phyloP scores from a whole-genome alignment of 1,140 invertebrate species.

The Magallana ariakensis region DNA sequence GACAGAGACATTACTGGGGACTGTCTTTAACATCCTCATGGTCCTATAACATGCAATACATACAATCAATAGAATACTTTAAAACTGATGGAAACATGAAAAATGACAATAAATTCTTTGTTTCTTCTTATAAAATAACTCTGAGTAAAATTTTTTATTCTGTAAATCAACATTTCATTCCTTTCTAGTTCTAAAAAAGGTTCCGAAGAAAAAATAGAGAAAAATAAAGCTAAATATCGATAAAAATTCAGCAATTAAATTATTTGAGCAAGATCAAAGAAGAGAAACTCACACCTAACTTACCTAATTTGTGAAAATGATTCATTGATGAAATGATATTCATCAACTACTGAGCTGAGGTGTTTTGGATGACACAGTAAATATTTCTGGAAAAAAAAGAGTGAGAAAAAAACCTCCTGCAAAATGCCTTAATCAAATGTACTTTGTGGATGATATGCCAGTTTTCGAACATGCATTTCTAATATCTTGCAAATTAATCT shows the following conservation, averaged over 20 bases:
- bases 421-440: too few species aligned
- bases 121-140: not conserved
- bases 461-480: too few species aligned
- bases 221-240: too few species aligned
- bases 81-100: not conserved
- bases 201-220: too few species aligned
- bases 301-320: slow-evolving; percentile 79
- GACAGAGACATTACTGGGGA: slow-evolving; percentile 75
- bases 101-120: not conserved
- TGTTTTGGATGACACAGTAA: slow-evolving; percentile 78
- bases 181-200: too few species aligned
- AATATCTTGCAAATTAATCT: too few species aligned
- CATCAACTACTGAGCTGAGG: slow-evolving; percentile 78
- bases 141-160: not conserved
- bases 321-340: slow-evolving; percentile 78
- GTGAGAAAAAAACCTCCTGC: not conserved
- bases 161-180: too few species aligned
- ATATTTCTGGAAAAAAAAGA: slow-evolving; percentile 75
- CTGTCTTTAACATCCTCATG: slow-evolving; percentile 68
- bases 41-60: slow-evolving; percentile 69
- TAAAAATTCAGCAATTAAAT: too few species aligned
- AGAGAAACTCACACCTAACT: slow-evolving; percentile 31
- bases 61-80: slow-evolving; percentile 16
- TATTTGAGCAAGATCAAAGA: not conserved
- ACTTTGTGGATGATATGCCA: too few species aligned